Percentiles rank a stretch among this genome's conserved stretches.
These are phyloP conservation scores for Phragmatobia fuliginosa DNA, from an alignment of 2,888 invertebrate genomes.

Conservation along the genomic window DNA sequence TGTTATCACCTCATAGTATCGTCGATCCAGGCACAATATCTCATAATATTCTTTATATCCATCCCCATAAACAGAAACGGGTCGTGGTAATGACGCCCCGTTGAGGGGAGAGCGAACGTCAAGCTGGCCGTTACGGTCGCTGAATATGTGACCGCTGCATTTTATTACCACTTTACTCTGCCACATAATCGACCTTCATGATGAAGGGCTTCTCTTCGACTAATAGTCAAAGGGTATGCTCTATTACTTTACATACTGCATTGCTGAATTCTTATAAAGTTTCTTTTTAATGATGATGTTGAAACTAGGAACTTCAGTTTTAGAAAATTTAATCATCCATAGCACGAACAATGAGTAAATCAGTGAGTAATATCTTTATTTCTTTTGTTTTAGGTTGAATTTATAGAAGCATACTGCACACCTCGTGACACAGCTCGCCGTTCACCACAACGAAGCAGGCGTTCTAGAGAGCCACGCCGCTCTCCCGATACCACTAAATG, in stretches of 20 bases:
- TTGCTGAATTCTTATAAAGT: slow-evolving; percentile 32
- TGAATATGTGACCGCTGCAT: slow-evolving; percentile 86
- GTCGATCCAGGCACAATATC: slow-evolving; percentile 81
- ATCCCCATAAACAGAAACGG: slow-evolving; percentile 84
- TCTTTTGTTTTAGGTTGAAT: slow-evolving; percentile 88
- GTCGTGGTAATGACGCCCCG: slow-evolving; percentile 82
- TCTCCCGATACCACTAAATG: slow-evolving; percentile 81
- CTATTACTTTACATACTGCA: slow-evolving; percentile 41
- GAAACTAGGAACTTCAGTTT: not conserved
- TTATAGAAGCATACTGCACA: slow-evolving; percentile 91
- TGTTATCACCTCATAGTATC: slow-evolving; percentile 83
- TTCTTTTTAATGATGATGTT: slow-evolving; percentile 26
- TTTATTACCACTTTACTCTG: slow-evolving; percentile 86
- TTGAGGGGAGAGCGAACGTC: slow-evolving; percentile 78
- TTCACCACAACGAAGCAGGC: slow-evolving; percentile 79
- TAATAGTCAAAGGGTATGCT: slow-evolving; percentile 75
- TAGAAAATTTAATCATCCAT: not conserved
- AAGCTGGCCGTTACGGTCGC: slow-evolving; percentile 83
- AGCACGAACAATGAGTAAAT: slow-evolving; percentile 2
- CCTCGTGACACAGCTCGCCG: slow-evolving; percentile 88
- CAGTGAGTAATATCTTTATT: slow-evolving; percentile 28
- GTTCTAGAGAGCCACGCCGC: slow-evolving; percentile 77
- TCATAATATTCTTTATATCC: slow-evolving; percentile 86
- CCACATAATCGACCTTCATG: slow-evolving; percentile 86
- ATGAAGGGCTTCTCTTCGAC: slow-evolving; percentile 80